Evolutionary conservation across 2,888 invertebrate species (phyloP), one percentile per base, ranked within the genome.

Genomic region (Tanaodytes sp.): DNA sequence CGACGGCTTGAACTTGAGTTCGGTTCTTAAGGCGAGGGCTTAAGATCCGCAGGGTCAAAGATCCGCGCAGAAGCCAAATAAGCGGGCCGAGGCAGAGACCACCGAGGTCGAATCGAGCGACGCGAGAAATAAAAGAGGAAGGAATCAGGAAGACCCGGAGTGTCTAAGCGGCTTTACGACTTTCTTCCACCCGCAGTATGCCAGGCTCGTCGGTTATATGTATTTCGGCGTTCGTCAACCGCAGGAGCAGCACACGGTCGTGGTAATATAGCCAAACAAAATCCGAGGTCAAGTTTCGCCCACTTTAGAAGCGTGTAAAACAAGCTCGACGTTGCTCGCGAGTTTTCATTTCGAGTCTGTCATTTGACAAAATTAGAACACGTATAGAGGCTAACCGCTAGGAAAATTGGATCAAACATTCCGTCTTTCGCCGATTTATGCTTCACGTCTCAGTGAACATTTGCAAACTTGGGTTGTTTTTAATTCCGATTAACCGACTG

Each of bases 61-160:
- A 59, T 61, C 55, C 39, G 19, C n/a, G n/a, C 36, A 12, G 70
- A 70, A 70, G 61, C 70, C 70, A 57, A 46, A 57, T 23, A 70
- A 65, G 57, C 40, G 30, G 20, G 31, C 30, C 8, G 11, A 45
- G n/a, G 20, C 40, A 2, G 12, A 48, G 65, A 65, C 70, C 70
- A 61, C 65, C 65, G 70, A 46, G 61, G 61, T 70, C 45, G 70
- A 57, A 65, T 65, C 65, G 48, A 65, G 58, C 62, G 62, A 65
- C 46, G 58, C 45, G 51, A 64, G 64, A 55, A 65, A 65, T 57
- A 61, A 55, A 55, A 45, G 59, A 61, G 27, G 20, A 57, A 57
- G 52, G 54, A 70, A 65, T 61, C 65, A 39, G 48, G 64, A 70
- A 70, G 70, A 65, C 70, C 65, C 48, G 52, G 42, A 16, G 57